Evolutionary conservation across 2,888 invertebrate genomes (phyloP).

Genomic region (Masnerella sp.): DNA sequence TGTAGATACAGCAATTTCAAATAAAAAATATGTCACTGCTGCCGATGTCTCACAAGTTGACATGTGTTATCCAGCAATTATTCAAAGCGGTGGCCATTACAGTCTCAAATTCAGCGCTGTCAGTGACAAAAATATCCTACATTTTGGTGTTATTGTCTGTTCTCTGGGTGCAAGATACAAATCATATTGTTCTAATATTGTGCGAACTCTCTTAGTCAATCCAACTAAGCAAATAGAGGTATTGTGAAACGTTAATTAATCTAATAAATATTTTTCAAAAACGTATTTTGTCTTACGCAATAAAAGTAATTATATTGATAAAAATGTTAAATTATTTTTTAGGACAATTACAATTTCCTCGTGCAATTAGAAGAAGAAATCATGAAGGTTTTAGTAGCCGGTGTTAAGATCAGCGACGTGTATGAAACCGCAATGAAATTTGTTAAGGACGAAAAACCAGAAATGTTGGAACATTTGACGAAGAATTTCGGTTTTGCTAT

Average conservation of each 20-base stretch:
- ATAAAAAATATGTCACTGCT: constrained; percentile 96
- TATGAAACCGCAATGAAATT: constrained; percentile 89
- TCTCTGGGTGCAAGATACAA: constrained; percentile 97
- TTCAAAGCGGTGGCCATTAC: constrained; percentile 99
- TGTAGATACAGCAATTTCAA: constrained; percentile 94
- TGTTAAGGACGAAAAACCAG: constrained; percentile 92
- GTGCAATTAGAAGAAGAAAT: constrained; percentile 94
- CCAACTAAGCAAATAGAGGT: constrained; percentile 85
- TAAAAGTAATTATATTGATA: too few species aligned
- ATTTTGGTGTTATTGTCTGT: constrained; percentile 97
- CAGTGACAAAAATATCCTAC: constrained; percentile 95
- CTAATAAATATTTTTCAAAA: too few species aligned
- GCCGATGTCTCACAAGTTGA: constrained; percentile 94
- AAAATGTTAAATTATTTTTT: too few species aligned
- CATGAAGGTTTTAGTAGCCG: constrained; percentile 89
- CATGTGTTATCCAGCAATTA: constrained; percentile 99
- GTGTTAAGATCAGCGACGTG: constrained; percentile 89
- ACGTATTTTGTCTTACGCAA: too few species aligned
- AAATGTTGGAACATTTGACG: constrained; percentile 91
- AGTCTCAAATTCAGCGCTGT: constrained; percentile 97
- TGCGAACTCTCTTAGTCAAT: constrained; percentile 96
- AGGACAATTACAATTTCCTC: constrained; percentile 95
- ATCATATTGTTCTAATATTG: constrained; percentile 98
- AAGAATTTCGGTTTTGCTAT: constrained; percentile 98
- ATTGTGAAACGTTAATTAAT: constrained; percentile 13